phyloP scores from a whole-genome alignment of 2,888 invertebrate genomes.

The Epicampocera succincta region DNA sequence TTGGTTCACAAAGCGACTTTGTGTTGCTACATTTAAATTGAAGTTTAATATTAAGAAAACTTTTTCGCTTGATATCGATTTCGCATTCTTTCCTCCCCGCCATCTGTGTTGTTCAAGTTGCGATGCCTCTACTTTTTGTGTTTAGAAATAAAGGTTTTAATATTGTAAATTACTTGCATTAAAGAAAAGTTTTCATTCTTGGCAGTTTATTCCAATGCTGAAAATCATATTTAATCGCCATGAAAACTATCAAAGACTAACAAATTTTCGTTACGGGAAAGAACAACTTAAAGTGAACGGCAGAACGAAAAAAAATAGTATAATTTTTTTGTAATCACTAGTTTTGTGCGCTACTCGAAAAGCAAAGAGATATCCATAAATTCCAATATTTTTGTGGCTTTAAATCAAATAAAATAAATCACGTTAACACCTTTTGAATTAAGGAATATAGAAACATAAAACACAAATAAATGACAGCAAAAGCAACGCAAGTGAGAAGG shows the following conservation, averaged over 20 bases:
- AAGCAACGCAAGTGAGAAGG: constrained; percentile 22
- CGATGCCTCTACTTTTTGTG: neutral
- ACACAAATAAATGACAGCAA: constrained; percentile 29
- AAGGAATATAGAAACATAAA: constrained; percentile 22
- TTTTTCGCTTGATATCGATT: neutral
- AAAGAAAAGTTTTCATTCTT: constrained; percentile 5
- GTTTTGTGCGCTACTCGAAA: neutral
- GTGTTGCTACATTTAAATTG: neutral
- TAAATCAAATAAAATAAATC: constrained; percentile 70
- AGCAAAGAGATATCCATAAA: constrained; percentile 45
- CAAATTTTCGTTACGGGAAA: neutral
- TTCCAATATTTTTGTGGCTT: constrained; percentile 61
- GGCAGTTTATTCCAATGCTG: constrained; percentile 14
- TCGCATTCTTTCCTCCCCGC: too few species aligned
- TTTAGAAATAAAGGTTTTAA: neutral
- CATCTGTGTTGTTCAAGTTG: too few species aligned
- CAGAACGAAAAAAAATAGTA: constrained; percentile 37
- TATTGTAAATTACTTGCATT: constrained; percentile 6
- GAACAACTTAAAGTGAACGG: neutral
- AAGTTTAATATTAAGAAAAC: neutral
- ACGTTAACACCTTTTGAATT: constrained; percentile 68
- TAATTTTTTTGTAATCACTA: constrained; percentile 60
- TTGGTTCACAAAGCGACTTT: constrained; percentile 51
- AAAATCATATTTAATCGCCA: constrained; percentile 29
- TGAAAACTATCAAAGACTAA: neutral